Percentiles rank a stretch among this genome's conserved stretches.
These are phyloP conservation scores for Campoletis sonorensis DNA, from an alignment of 1,140 invertebrate genomes.

Conservation along the genomic window DNA sequence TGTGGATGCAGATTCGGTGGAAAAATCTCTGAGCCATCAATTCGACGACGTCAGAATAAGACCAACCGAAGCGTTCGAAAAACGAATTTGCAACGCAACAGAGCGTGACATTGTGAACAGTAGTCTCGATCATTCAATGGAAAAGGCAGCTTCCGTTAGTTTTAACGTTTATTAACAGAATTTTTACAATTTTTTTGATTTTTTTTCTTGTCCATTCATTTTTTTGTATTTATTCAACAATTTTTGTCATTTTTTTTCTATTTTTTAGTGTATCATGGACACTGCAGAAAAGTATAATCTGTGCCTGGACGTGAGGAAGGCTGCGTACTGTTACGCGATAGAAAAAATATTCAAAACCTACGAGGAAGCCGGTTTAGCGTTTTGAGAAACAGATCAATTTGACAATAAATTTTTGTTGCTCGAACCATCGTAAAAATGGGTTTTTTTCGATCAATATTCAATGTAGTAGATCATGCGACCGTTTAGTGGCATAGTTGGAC, in stretches of 20 bases:
- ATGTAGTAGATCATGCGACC: slow-evolving; percentile 78
- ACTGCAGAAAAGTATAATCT: slow-evolving; percentile 98
- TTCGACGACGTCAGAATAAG: slow-evolving; percentile 95
- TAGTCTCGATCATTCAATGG: slow-evolving; percentile 99
- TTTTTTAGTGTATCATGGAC: slow-evolving; percentile 95
- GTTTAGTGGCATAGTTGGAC: slow-evolving; percentile 82
- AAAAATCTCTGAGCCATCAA: slow-evolving; percentile 97
- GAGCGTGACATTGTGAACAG: slow-evolving; percentile 99
- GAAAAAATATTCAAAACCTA: slow-evolving; percentile 99
- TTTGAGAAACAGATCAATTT: slow-evolving; percentile 79
- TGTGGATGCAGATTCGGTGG: slow-evolving; percentile 89
- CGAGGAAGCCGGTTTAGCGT: slow-evolving; percentile 97
- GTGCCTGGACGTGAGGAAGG: slow-evolving; percentile 97
- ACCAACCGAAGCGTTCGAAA: slow-evolving; percentile 95
- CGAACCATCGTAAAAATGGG: not conserved
- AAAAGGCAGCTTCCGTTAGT: slow-evolving; percentile 89
- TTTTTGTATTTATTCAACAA: not conserved
- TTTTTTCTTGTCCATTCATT: not conserved
- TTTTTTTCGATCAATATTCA: no score
- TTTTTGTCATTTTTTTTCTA: not conserved
- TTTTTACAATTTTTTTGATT: not conserved
- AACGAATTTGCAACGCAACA: slow-evolving; percentile 97
- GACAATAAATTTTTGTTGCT: slow-evolving; percentile 13
- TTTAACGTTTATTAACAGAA: slow-evolving; percentile 7
- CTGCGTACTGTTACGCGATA: slow-evolving; percentile 98